These are phyloP conservation scores for Chesias legatella DNA, from an alignment of 2,888 invertebrate genomes.

Conservation along the genomic window DNA sequence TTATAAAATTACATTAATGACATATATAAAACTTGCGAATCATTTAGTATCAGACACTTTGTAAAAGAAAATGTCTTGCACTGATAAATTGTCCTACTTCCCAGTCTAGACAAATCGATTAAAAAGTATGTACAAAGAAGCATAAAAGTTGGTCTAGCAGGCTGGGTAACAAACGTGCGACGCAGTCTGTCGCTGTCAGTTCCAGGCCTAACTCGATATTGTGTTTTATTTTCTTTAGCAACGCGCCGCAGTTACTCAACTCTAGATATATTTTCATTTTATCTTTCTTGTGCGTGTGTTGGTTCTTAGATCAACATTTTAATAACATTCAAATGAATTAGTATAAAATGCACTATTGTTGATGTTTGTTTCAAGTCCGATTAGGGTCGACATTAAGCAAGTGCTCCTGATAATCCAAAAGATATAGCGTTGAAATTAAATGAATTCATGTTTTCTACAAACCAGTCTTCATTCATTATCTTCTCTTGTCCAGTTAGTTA, in stretches of 20 bases:
- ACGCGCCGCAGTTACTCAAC: conserved; percentile 26
- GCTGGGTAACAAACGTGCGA: conserved; percentile 30
- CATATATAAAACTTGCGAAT: too few relatives aligned
- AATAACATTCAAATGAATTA: too few relatives aligned
- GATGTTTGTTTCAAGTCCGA: too few relatives aligned
- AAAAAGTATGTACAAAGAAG: conserved; percentile 29
- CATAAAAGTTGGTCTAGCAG: conserved; percentile 36
- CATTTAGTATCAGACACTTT: too few relatives aligned
- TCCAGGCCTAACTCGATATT: conserved; percentile 57
- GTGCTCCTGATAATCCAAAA: too few relatives aligned
- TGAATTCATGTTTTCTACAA: too few relatives aligned
- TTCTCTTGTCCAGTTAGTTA: too few relatives aligned
- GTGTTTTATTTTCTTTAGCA: conserved; percentile 47
- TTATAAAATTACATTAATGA: too few relatives aligned
- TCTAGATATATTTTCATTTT: conserved; percentile 1
- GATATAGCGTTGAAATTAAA: too few relatives aligned
- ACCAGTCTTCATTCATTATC: too few relatives aligned
- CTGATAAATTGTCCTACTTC: conserved; percentile 6
- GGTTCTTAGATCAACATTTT: background rate
- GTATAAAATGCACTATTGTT: too few relatives aligned
- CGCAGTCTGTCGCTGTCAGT: conserved; percentile 59
- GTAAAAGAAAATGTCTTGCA: background rate
- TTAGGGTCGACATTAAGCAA: too few relatives aligned
- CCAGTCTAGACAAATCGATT: conserved; percentile 30
- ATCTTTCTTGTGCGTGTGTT: background rate